Base-by-base conservation (phyloP, 2,113 vertebrate species). In the Sigmodon hispidus region DNA sequence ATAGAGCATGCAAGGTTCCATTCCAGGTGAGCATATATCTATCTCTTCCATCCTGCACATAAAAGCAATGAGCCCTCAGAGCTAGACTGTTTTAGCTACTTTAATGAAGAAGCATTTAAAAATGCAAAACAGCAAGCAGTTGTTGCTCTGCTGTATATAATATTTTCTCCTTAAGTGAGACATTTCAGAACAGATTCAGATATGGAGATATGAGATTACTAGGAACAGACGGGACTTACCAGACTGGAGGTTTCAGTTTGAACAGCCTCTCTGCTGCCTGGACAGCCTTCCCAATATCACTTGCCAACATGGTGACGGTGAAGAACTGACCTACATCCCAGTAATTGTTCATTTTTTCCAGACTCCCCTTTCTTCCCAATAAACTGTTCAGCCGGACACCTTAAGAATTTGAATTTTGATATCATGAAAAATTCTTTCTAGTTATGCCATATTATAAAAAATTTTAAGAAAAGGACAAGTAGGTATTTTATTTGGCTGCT, bases 321-420 rank as follows among this genome's bases (percentile, higher is more conserved):
- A 99, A 99, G 98, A 99, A 99, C 97, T 99, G 99, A 87, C 99
- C 99, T 65, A 99, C 99, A 21, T 99, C 99, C 99, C 99, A 99
- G 98, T 99, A 99, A 98, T 98, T 99, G 96, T 99, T 99, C 99
- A 99, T 99, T 98, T 99, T 99, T 97, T 99, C 99, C 97, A 99
- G 98, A 94, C 99, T 99, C 86, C 99, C 99, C 98, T 99, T 99
- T 88, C 99, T 99, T 94, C 99, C 99, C 97, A 99, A 97, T 83
- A 99, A 98, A 97, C 99, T 99, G 98, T 99, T 99, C 96, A 99
- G 96, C 52, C 98, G 98, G 86, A 99, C 99, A 98, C 99, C 99
- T 99, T 94, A 57, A 97, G 96, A 98, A 97, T 93, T 88, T 12
- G 45, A 95, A 92, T 94, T 94, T 93, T 93, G 89, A 95, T 16